phyloP scores from a whole-genome alignment of 1,140 invertebrate species.

The Nasonia vitripennis region DNA sequence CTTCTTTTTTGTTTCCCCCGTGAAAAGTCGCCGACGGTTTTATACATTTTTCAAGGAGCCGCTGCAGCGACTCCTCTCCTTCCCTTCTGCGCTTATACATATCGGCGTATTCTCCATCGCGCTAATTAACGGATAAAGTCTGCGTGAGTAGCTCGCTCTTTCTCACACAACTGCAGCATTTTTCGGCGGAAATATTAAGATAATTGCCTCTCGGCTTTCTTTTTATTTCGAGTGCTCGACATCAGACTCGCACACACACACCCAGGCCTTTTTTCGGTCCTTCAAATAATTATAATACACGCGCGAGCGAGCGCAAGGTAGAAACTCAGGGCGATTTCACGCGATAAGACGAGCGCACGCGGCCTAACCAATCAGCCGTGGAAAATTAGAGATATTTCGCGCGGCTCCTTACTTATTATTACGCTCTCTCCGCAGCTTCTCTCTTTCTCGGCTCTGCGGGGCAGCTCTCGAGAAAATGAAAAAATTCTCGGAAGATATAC shows the following conservation, averaged over 20 bases:
- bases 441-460: no score
- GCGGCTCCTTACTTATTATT: no score
- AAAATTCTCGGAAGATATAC: neutral
- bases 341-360: no score
- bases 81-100: neutral
- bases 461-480: neutral
- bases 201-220: neutral
- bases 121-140: constrained; percentile 28
- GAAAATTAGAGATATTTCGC: no score
- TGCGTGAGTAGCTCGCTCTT: neutral
- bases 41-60: constrained; percentile 10
- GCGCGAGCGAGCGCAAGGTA: no score
- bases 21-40: neutral
- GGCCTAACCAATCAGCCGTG: no score
- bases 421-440: no score
- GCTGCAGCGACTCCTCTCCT: neutral
- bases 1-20: constrained; percentile 8
- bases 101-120: neutral
- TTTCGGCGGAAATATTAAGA: constrained; percentile 17
- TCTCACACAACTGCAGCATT: neutral
- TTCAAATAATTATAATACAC: no score
- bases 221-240: neutral
- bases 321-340: no score
- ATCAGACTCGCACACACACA: no score
- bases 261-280: neutral